Base-by-base conservation (phyloP, 2,888 invertebrate genomes). In the Homarus gammarus region DNA sequence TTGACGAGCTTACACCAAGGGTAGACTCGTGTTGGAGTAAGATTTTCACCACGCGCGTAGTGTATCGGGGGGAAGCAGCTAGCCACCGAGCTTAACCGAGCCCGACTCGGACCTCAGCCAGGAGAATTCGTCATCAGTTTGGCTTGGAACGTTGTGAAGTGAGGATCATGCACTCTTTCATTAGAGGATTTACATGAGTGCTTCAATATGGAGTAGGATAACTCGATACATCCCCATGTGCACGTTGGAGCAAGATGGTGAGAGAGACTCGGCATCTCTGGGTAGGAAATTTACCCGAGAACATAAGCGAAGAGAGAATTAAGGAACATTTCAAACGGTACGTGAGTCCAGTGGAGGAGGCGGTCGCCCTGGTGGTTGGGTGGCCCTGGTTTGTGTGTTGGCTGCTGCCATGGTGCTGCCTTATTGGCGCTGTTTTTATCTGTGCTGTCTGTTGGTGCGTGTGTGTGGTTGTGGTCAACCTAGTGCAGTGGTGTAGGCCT, bases 221-320 rank as follows among this genome's bases (percentile, higher is more conserved):
- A 91, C 84, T 87, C 81, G 79, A 83, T 91, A 90, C 90, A 89
- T 88, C 90, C 92, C 90, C 91, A 92, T 92, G 92, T 90, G 90
- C 88, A 91, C 92, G 92, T 92, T 92, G 96, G 96, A 96, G 97
- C 97, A 98, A 97, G 97, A 99, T 99, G 99, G 99, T 99, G 97
- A 98, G 99, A 97, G 98, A 99, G 98, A 98, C 98, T 96, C 98
- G 99, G 96, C 98, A 99, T 96, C 97, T 99, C 96, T 98, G 98
- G 98, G 98, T 99, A 96, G 99, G 98, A 97, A 99, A 98, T 96
- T 97, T 99, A 96, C 98, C 99, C 97, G 98, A 98, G 96, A 98
- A 98, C 96, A 97, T 98, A 96, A 97, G 98, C 95, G 98, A 98
- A 96, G 98, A 98, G 95, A 96, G 97, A 95, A 97, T 98, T 95